Conservation (phyloP, 2,888 invertebrate genomes). For the Agonopterix alstromeriana region DNA sequence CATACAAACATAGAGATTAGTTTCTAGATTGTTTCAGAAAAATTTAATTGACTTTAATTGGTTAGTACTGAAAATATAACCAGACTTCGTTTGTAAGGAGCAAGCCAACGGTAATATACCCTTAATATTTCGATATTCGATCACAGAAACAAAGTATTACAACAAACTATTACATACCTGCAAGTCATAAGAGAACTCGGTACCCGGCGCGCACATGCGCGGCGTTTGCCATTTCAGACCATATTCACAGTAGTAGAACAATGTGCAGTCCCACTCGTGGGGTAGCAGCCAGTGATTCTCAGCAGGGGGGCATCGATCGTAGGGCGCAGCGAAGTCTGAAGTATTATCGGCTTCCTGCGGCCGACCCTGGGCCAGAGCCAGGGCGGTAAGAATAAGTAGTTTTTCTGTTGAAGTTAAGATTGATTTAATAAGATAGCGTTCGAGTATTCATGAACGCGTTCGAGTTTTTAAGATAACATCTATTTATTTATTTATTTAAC, state of each 20-base stretch:
- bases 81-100: too few relatives aligned
- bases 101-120: too few relatives aligned
- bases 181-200: slow-evolving; percentile 33
- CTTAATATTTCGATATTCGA: too few relatives aligned
- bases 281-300: slow-evolving; percentile 62
- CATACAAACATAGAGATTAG: too few relatives aligned
- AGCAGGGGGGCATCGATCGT: slow-evolving; percentile 80
- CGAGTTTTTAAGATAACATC: too few relatives aligned
- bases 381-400: slow-evolving; percentile 23
- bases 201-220: slow-evolving; percentile 37
- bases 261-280: slow-evolving; percentile 54
- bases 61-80: too few relatives aligned
- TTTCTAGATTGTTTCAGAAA: too few relatives aligned
- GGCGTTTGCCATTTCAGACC: slow-evolving; percentile 31
- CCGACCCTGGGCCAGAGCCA: slow-evolving; percentile 23
- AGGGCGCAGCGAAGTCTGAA: slow-evolving; percentile 53
- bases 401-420: slow-evolving; percentile 21
- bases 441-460: too few relatives aligned
- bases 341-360: slow-evolving; percentile 35
- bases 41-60: too few relatives aligned
- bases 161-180: slow-evolving; percentile 29
- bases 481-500: too few relatives aligned
- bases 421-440: too few relatives aligned
- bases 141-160: too few relatives aligned
- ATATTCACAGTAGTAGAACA: slow-evolving; percentile 58